These are phyloP conservation scores for Beroe forskalii DNA, from an alignment of 37 sponge, comb jelly and placozoan species.

Conservation along the genomic window DNA sequence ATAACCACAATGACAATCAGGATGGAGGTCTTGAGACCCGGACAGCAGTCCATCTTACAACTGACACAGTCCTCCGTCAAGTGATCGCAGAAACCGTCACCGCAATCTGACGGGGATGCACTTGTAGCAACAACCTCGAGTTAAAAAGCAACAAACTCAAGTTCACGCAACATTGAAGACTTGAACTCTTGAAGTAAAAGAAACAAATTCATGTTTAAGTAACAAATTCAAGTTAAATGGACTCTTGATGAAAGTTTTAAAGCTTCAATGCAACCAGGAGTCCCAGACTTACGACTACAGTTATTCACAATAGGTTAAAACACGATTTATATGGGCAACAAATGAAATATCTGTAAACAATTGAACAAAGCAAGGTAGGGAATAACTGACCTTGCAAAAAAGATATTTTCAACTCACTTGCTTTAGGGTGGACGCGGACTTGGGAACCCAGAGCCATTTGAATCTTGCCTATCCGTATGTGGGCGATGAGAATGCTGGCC, in stretches of 20 bases:
- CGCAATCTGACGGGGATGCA: conserved; percentile 68
- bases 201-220: too few relatives aligned
- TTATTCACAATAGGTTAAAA: too few relatives aligned
- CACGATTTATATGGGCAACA: too few relatives aligned
- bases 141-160: background rate
- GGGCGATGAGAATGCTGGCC: conserved; percentile 78
- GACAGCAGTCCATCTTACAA: conserved; percentile 76
- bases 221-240: too few relatives aligned
- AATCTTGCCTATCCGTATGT: conserved; percentile 74
- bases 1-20: conserved; percentile 66
- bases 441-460: conserved; percentile 75
- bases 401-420: too few relatives aligned
- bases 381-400: too few relatives aligned
- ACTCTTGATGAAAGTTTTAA: too few relatives aligned
- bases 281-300: too few relatives aligned
- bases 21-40: conserved; percentile 2
- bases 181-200: too few relatives aligned
- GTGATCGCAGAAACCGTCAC: conserved; percentile 69
- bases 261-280: too few relatives aligned
- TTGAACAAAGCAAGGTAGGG: too few relatives aligned
- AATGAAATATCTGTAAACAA: too few relatives aligned
- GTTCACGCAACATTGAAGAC: background rate
- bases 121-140: background rate
- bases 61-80: conserved; percentile 68
- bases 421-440: conserved; percentile 62